phyloP scores from a whole-genome alignment of 1,140 invertebrate genomes.

The Cryptotermes secundus region DNA sequence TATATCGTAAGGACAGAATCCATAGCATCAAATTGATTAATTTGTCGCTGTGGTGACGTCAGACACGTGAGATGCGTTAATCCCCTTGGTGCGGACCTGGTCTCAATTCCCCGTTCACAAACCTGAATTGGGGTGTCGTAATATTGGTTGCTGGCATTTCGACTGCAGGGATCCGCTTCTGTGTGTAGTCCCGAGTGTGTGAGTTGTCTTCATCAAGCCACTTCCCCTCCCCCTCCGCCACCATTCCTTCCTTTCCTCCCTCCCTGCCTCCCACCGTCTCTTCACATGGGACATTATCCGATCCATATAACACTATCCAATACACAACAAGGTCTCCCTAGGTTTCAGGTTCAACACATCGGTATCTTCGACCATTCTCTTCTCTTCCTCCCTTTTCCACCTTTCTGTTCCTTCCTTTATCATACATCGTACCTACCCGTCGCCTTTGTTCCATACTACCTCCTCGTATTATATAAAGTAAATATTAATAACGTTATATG shows the following conservation, averaged over 20 bases:
- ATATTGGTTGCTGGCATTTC: not conserved
- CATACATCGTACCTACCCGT: too few species aligned
- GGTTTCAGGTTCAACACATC: not conserved
- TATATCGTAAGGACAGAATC: not conserved
- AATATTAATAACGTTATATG: too few species aligned
- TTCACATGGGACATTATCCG: slow-evolving; percentile 16
- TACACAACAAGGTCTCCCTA: not conserved
- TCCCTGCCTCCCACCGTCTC: too few species aligned
- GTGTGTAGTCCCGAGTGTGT: not conserved
- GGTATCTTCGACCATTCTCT: not conserved
- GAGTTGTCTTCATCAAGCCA: slow-evolving; percentile 11
- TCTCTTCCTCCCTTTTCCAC: not conserved
- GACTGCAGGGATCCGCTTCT: not conserved
- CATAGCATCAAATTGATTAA: slow-evolving; percentile 1
- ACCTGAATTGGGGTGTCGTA: not conserved
- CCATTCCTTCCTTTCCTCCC: too few species aligned
- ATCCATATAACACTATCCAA: slow-evolving; percentile 3
- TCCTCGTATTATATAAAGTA: too few species aligned
- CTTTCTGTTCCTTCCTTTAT: not conserved
- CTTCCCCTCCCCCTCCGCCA: not conserved
- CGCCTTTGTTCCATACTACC: too few species aligned
- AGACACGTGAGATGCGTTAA: not conserved
- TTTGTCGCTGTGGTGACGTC: slow-evolving; percentile 16
- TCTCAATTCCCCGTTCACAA: not conserved
- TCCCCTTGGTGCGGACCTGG: not conserved